Base-by-base conservation (phyloP, 2,113 vertebrate genomes). In the Cinclus cinclus region DNA sequence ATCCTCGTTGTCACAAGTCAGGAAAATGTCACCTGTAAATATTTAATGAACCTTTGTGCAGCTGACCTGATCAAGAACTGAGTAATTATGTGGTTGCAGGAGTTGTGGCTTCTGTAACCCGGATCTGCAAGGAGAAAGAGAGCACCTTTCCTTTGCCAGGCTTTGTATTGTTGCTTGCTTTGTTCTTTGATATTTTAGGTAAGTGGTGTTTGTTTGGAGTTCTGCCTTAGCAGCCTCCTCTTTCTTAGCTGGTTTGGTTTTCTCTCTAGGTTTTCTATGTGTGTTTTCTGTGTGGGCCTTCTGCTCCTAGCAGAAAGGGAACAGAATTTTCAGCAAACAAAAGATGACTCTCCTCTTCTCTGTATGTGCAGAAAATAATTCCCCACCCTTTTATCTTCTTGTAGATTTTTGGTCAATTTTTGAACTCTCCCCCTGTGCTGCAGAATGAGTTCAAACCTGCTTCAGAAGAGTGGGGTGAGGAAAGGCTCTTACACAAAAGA, bases 11-110 rank as follows among this genome's bases (percentile, higher is more conserved):
- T 84, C 88, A 81, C 79, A 83, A 94, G 90, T 90, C 83, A 84
- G 73, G 63, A 91, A 93, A 95, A 92, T 82, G 78, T 96, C 87
- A 92, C 19, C 53, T 85, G 96, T 95, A 96, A 96, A 97, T 95
- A 84, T 97, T 97, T 95, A 95, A 95, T 95, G 91, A 95, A 80
- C 62, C 87, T 94, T 94, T 95, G 89, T 95, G 95, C 87, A 95
- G 65, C 74, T 64, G 89, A 95, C 81, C 91, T 17, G 65, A 79
- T 87, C 7, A 0, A 84, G 81, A 82, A 75, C 69, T 58, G 58
- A 71, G 65, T 41, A 89, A 84, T 3, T 39, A 84, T 77, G 65
- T 3, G 0, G 62, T 64, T 2, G 13, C 41, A 64, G 62, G 58
- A 91, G 74, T 4, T 0, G 3, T 0, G 5, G 41, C 49, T 95